Evolutionary conservation across 2,113 vertebrate genomes (phyloP).

Genomic region (human (Homo sapiens)): GRCh38 chr18:37292501-37293000

Average conservation of each 20-base stretch:
- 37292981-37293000: slow-evolving; percentile 51
- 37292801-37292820: slow-evolving; percentile 88
- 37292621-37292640: slow-evolving; percentile 90
- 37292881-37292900: slow-evolving; percentile 89
- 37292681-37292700: slow-evolving; percentile 90
- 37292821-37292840: slow-evolving; percentile 89
- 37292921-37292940: slow-evolving; percentile 86
- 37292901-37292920: slow-evolving; percentile 87
- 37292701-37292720: slow-evolving; percentile 88
- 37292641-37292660: slow-evolving; percentile 87
- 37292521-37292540: neutral
- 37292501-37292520: neutral
- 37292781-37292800: slow-evolving; percentile 82
- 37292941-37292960: slow-evolving; percentile 81
- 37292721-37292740: slow-evolving; percentile 89
- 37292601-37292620: slow-evolving; percentile 82
- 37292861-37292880: slow-evolving; percentile 86
- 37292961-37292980: slow-evolving; percentile 74
- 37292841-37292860: slow-evolving; percentile 88
- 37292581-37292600: slow-evolving; percentile 81
- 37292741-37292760: slow-evolving; percentile 87
- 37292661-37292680: slow-evolving; percentile 85
- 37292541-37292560: neutral
- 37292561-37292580: slow-evolving; percentile 77
- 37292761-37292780: slow-evolving; percentile 85